Conservation (phyloP, 2,888 invertebrate species). For the Drosophila testacea region DNA sequence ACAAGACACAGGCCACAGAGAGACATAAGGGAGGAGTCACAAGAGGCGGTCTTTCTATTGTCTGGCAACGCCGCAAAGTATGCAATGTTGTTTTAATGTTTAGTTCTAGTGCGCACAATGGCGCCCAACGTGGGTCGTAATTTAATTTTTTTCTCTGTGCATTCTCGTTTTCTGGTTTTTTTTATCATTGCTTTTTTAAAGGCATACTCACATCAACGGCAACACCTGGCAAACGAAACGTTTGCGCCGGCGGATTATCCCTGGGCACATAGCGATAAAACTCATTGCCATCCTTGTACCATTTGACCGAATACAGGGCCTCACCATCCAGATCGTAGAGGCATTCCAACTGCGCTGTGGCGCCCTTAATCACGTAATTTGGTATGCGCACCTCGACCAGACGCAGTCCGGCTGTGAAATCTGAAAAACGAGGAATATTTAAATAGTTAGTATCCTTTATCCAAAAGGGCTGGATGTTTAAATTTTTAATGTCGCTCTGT, state of each 20-base stretch:
- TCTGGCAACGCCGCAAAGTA: constrained; percentile 70
- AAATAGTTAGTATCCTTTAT: constrained; percentile 28
- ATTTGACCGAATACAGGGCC: constrained; percentile 94
- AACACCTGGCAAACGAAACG: constrained; percentile 92
- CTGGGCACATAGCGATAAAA: constrained; percentile 94
- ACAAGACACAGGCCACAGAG: constrained; percentile 7
- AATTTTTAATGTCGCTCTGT: constrained; percentile 55
- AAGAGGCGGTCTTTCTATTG: constrained; percentile 39
- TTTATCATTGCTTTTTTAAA: neutral
- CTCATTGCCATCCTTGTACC: constrained; percentile 96
- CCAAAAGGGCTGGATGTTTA: constrained; percentile 21
- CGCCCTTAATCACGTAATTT: constrained; percentile 91
- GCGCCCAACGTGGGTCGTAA: constrained; percentile 1
- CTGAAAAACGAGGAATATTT: constrained; percentile 70
- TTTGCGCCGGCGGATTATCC: constrained; percentile 92
- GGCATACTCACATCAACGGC: constrained; percentile 92
- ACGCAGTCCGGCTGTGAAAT: constrained; percentile 87
- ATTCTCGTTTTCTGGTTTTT: neutral
- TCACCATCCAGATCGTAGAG: constrained; percentile 93
- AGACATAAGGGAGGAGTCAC: neutral
- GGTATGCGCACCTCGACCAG: constrained; percentile 93
- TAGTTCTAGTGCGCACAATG: constrained; percentile 40
- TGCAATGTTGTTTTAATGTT: constrained; percentile 71
- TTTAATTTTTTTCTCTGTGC: neutral
- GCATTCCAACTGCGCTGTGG: constrained; percentile 91